Evolutionary conservation across 2,113 vertebrate genomes (phyloP).

Genomic region (Pteronura brasiliensis): DNA sequence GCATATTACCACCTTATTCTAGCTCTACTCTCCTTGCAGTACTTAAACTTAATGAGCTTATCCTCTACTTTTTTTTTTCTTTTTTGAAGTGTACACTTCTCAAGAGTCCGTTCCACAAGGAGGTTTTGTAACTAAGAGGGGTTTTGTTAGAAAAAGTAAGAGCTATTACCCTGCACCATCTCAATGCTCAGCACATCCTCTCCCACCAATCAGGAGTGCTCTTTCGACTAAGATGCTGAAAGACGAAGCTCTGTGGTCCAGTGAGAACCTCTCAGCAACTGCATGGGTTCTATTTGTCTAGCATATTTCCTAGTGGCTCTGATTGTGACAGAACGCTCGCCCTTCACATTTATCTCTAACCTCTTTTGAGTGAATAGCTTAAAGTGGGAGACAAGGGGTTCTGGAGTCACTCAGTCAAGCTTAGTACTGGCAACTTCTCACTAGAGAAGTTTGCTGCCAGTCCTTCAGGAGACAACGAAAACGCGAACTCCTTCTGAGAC

Average conservation of each 20-base stretch:
- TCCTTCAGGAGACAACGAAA: background rate
- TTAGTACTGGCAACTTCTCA: slow-evolving; percentile 28
- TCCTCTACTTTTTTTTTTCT: background rate
- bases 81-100: background rate
- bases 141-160: background rate
- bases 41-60: background rate
- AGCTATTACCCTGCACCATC: background rate
- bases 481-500: background rate
- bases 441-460: slow-evolving; percentile 48
- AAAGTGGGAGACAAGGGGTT: background rate
- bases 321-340: background rate
- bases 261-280: background rate
- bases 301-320: background rate
- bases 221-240: background rate
- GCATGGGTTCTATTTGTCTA: background rate
- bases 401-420: background rate
- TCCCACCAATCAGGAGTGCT: slow-evolving; percentile 51
- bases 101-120: background rate
- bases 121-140: background rate
- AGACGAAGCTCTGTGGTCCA: background rate
- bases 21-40: background rate
- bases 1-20: background rate
- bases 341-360: background rate
- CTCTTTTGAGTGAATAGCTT: background rate
- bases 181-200: background rate